These are phyloP conservation scores for Conopomorpha cramerella DNA, from an alignment of 1,140 invertebrate genomes.

Conservation along the genomic window DNA sequence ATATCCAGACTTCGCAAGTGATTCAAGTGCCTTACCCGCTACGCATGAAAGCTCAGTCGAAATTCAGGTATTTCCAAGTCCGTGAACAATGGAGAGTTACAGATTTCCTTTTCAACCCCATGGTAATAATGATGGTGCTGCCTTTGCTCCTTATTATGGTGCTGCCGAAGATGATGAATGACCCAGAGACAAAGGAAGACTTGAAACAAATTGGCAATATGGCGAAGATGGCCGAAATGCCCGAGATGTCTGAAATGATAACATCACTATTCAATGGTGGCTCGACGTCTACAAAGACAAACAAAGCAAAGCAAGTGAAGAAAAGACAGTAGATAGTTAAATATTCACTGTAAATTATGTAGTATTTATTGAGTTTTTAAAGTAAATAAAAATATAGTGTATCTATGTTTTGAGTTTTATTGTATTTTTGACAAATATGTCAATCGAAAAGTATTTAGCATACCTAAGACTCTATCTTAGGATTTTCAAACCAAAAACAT, in stretches of 20 bases:
- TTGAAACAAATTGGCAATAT: slow-evolving; percentile 86
- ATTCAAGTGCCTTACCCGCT: slow-evolving; percentile 91
- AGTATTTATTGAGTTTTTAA: slow-evolving; percentile 1
- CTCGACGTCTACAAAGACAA: slow-evolving; percentile 57
- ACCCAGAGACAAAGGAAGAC: slow-evolving; percentile 93
- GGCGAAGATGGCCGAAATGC: slow-evolving; percentile 79
- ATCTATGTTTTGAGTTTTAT: too few relatives aligned
- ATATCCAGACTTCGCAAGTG: slow-evolving; percentile 88
- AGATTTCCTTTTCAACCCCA: slow-evolving; percentile 95
- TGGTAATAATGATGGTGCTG: slow-evolving; percentile 97
- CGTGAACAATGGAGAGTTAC: slow-evolving; percentile 92
- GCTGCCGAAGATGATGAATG: slow-evolving; percentile 95
- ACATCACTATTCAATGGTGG: slow-evolving; percentile 78
- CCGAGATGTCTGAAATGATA: slow-evolving; percentile 89
- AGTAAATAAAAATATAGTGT: too few relatives aligned
- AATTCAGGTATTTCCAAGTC: slow-evolving; percentile 90
- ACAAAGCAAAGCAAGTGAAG: slow-evolving; percentile 70
- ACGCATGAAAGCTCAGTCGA: slow-evolving; percentile 80
- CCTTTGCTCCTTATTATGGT: slow-evolving; percentile 91
- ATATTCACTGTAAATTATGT: slow-evolving; percentile 3
- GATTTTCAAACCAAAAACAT: too few relatives aligned
- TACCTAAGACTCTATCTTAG: too few relatives aligned
- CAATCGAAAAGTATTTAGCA: too few relatives aligned
- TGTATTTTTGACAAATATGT: too few relatives aligned
- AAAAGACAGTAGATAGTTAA: slow-evolving; percentile 64